A percentile compares a stretch with the other conserved stretches of the same genome.
These are phyloP conservation scores for Phyllotis vaccarum DNA, from an alignment of 2,797 vertebrate species.

Conservation along the genomic window DNA sequence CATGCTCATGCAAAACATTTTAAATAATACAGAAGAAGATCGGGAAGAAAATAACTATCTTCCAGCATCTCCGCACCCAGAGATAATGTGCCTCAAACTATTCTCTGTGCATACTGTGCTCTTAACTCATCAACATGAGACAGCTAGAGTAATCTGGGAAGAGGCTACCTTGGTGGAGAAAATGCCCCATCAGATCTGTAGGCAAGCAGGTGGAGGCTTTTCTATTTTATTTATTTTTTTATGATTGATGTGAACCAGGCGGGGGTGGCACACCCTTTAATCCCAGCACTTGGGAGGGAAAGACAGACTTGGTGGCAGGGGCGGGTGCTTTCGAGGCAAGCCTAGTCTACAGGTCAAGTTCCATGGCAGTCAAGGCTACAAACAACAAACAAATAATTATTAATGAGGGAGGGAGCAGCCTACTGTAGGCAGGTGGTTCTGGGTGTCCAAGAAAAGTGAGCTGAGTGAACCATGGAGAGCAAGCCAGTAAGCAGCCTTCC, in stretches of 20 bases:
- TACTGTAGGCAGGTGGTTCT: neutral
- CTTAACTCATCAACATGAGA: neutral
- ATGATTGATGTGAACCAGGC: neutral
- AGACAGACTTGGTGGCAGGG: accelerated
- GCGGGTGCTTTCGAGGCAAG: neutral
- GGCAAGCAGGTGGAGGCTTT: neutral
- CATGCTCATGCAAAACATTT: slow-evolving; percentile 68
- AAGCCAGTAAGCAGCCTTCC: neutral
- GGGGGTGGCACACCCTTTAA: neutral
- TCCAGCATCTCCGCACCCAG: neutral
- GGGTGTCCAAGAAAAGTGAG: no score
- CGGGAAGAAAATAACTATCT: slow-evolving; percentile 64
- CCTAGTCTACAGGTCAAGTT: neutral
- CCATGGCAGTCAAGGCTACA: neutral
- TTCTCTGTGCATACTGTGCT: neutral
- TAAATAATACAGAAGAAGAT: slow-evolving; percentile 64
- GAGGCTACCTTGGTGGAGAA: neutral
- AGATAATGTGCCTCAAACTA: neutral
- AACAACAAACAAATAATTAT: neutral
- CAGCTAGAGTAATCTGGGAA: neutral
- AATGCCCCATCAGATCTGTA: neutral
- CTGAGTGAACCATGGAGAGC: neutral
- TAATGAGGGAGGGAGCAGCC: neutral
- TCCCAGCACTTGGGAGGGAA: neutral
- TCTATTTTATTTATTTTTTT: neutral